Conservation (phyloP, 2,888 invertebrate species). For the Suillia variegata region DNA sequence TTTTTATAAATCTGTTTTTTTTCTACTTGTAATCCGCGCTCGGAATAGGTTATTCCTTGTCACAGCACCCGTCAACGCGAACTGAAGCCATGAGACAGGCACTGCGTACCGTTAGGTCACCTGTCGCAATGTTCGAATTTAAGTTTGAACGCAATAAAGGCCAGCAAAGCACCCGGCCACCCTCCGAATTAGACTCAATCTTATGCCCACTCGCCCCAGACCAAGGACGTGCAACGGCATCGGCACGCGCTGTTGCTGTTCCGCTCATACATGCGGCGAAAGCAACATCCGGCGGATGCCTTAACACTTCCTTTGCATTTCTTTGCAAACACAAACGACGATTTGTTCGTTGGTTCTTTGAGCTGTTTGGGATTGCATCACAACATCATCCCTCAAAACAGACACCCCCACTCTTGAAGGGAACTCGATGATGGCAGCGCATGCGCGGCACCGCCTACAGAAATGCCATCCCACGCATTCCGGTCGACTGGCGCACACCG, state of each 20-base stretch:
- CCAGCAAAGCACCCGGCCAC: constrained; percentile 30
- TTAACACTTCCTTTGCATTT: constrained; percentile 36
- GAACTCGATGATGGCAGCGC: constrained; percentile 38
- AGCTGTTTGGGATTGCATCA: constrained; percentile 34
- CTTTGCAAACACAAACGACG: constrained; percentile 23
- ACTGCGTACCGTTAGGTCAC: constrained; percentile 42
- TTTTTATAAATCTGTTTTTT: too few species aligned
- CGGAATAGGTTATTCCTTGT: constrained; percentile 35
- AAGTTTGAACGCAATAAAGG: constrained; percentile 45
- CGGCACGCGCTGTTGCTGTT: constrained; percentile 31
- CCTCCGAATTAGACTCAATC: constrained; percentile 18
- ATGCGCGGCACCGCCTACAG: constrained; percentile 57
- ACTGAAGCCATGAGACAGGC: constrained; percentile 38
- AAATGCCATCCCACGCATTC: constrained; percentile 31
- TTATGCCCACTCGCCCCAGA: constrained; percentile 12
- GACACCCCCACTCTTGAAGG: too few species aligned
- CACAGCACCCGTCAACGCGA: constrained; percentile 43
- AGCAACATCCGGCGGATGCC: constrained; percentile 17
- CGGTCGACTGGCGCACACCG: constrained; percentile 26
- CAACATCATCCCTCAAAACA: constrained; percentile 45
- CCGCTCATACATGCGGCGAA: constrained; percentile 38
- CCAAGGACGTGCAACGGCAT: constrained; percentile 21
- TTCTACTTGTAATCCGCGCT: too few species aligned
- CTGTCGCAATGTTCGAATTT: constrained; percentile 51
- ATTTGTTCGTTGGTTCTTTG: constrained; percentile 4